These are phyloP conservation scores for Eulithis prunata DNA, from an alignment of 2,888 invertebrate species.

Conservation along the genomic window DNA sequence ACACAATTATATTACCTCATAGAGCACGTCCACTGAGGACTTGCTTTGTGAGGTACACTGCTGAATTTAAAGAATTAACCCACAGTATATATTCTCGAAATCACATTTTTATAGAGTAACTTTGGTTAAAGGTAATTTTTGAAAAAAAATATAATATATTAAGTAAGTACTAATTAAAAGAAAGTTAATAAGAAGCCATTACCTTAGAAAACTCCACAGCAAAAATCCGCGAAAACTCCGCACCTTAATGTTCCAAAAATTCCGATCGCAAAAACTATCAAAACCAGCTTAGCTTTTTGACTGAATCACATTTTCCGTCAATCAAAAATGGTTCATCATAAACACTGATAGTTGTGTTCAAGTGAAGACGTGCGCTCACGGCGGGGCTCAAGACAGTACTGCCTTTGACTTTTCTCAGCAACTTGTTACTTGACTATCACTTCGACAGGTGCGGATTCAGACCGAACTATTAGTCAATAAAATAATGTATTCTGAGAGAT, in stretches of 20 bases:
- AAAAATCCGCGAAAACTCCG: slow-evolving; percentile 52
- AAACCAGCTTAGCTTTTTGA: slow-evolving; percentile 59
- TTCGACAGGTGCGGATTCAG: slow-evolving; percentile 49
- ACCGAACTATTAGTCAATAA: slow-evolving; percentile 15
- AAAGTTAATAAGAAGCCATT: slow-evolving; percentile 33
- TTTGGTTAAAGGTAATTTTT: too few relatives aligned
- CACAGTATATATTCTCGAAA: too few relatives aligned
- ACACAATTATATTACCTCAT: too few relatives aligned
- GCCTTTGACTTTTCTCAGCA: slow-evolving; percentile 10
- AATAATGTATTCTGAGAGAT: slow-evolving; percentile 26
- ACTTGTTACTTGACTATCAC: slow-evolving; percentile 51
- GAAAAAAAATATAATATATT: too few relatives aligned
- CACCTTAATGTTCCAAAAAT: slow-evolving; percentile 50
- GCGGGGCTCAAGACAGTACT: slow-evolving; percentile 40
- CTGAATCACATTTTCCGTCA: slow-evolving; percentile 80
- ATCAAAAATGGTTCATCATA: slow-evolving; percentile 78
- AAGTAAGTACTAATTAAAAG: too few relatives aligned
- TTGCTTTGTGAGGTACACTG: too few relatives aligned
- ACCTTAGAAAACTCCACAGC: slow-evolving; percentile 55
- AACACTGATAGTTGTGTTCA: slow-evolving; percentile 35
- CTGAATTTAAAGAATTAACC: too few relatives aligned
- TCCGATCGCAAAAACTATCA: slow-evolving; percentile 43
- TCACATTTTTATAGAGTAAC: too few relatives aligned
- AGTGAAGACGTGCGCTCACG: slow-evolving; percentile 39
- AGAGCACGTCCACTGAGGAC: too few relatives aligned